These are phyloP conservation scores for Anthoscopus minutus DNA, from an alignment of 2,113 vertebrate species.

Conservation along the genomic window DNA sequence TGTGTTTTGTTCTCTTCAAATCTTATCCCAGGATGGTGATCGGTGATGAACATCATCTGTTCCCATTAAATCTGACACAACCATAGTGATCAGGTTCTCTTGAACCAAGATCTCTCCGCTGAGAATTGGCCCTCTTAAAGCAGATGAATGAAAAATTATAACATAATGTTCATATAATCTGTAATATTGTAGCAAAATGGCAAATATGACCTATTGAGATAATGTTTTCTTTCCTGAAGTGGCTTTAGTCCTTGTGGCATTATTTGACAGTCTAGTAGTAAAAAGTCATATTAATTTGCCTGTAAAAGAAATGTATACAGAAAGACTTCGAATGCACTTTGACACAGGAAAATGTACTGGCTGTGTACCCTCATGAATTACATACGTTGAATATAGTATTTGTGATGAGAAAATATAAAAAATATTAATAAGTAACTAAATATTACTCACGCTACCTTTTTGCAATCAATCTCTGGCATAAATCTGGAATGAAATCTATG, in stretches of 20 bases:
- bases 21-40: background rate
- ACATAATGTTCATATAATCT: background rate
- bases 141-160: background rate
- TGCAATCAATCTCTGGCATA: slow-evolving; percentile 37
- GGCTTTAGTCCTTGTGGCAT: background rate
- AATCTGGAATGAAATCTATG: slow-evolving; percentile 14
- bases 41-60: background rate
- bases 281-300: slow-evolving; percentile 3
- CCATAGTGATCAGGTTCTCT: no score
- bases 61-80: background rate
- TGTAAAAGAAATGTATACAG: slow-evolving; percentile 20
- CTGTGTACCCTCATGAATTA: slow-evolving; percentile 52
- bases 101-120: background rate
- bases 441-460: slow-evolving; percentile 48
- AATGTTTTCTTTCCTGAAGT: slow-evolving; percentile 19
- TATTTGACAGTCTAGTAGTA: background rate
- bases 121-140: background rate
- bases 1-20: background rate
- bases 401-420: slow-evolving; percentile 24
- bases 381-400: slow-evolving; percentile 59
- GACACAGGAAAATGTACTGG: slow-evolving; percentile 56
- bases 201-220: background rate
- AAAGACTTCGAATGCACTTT: slow-evolving; percentile 46
- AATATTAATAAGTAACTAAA: slow-evolving; percentile 52
- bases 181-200: background rate